These are phyloP conservation scores for Tetanocera ferruginea DNA, from an alignment of 2,888 invertebrate genomes.

Conservation along the genomic window DNA sequence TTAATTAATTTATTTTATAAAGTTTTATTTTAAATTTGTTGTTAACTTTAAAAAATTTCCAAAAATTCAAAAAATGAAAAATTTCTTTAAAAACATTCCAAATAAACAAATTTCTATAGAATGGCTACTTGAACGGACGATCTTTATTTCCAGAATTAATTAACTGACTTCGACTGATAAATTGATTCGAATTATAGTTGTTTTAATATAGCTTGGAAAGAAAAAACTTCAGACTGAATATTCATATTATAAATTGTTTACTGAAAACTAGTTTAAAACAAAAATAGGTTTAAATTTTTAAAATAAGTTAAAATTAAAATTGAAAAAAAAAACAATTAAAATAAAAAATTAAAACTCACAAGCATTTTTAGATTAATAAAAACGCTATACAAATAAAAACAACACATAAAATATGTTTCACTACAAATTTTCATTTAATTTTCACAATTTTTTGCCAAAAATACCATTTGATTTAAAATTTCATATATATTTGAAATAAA, in stretches of 20 bases:
- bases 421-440: not conserved
- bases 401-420: not conserved
- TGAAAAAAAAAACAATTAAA: not conserved
- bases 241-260: constrained; percentile 28
- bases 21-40: no score
- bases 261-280: not conserved
- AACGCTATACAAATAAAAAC: not conserved
- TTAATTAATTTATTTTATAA: no score
- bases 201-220: constrained; percentile 2
- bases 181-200: not conserved
- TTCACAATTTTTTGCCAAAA: not conserved
- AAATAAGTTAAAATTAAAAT: not conserved
- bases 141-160: no score
- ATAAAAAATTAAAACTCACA: not conserved
- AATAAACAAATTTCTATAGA: no score
- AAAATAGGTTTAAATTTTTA: not conserved
- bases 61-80: no score
- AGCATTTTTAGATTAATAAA: not conserved
- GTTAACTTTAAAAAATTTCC: no score
- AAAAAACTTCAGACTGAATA: constrained; percentile 42
- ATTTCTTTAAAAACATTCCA: no score
- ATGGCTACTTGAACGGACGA: no score
- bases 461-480: not conserved
- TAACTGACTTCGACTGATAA: no score
- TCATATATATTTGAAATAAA: not conserved